phyloP scores from a whole-genome alignment of 2,888 invertebrate species.

The Meiosimyza decipiens region DNA sequence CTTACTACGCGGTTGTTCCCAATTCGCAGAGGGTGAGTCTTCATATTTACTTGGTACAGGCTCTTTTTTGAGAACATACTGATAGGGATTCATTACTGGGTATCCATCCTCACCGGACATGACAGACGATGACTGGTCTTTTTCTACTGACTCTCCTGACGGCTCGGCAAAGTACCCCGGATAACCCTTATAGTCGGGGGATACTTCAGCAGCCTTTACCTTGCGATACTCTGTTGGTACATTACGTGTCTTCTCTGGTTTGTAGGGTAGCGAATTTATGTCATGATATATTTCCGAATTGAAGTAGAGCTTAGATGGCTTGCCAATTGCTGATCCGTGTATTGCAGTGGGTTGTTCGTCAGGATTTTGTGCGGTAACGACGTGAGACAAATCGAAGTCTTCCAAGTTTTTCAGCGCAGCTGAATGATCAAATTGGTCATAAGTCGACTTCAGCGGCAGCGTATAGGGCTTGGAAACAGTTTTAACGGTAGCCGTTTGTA shows the following conservation, averaged over 20 bases:
- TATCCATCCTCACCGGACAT: conserved; percentile 56
- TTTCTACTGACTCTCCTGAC: conserved; percentile 38
- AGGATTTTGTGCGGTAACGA: conserved; percentile 53
- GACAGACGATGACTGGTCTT: conserved; percentile 27
- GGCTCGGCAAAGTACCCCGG: conserved; percentile 61
- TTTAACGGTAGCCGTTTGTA: conserved; percentile 63
- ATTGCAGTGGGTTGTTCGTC: conserved; percentile 44
- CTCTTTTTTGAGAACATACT: conserved; percentile 61
- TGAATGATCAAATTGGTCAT: conserved; percentile 63
- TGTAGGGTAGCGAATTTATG: conserved; percentile 64
- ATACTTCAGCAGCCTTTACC: conserved; percentile 45
- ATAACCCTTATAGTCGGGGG: conserved; percentile 61
- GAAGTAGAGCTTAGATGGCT: conserved; percentile 61
- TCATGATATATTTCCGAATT: conserved; percentile 66
- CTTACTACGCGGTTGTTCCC: conserved; percentile 50
- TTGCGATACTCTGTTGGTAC: conserved; percentile 51
- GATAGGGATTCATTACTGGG: conserved; percentile 60
- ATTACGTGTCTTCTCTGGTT: conserved; percentile 54
- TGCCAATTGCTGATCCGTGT: conserved; percentile 33
- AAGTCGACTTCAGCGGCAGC: conserved; percentile 51
- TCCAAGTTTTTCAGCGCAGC: conserved; percentile 63
- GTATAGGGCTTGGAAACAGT: conserved; percentile 61
- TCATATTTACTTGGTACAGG: conserved; percentile 53
- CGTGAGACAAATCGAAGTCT: conserved; percentile 63
- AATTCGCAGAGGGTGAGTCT: conserved; percentile 48